Base-by-base conservation (phyloP, 2,888 invertebrate species). In the Mechanitis mazaeus region DNA sequence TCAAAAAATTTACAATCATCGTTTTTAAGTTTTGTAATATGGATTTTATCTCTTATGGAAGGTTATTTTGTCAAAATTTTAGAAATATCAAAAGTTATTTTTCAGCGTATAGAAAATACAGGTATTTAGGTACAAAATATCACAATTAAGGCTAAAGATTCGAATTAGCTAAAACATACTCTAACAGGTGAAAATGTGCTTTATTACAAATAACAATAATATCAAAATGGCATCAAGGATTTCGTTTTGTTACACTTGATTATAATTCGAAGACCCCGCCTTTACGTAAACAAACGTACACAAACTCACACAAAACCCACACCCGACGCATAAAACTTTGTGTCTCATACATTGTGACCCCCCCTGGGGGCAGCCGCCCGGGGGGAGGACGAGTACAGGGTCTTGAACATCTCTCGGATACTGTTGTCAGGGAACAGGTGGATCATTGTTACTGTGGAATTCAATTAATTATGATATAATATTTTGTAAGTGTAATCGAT, bases 391-490 rank as follows among this genome's bases (percentile, higher is more conserved):
- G 94, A 92, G 79, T 96, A 95, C 47, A 96, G 83, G 77, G 94
- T 94, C 71, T 92, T 92, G 81, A 96, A 94, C 69, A 95, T 88
- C 54, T 92, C 92, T 53, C 91, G 86, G 69, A 96, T 92, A 71
- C 94, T 93, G 78, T 95, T 95, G 70, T 95, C 94, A 0, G 96
- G 95, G 78, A 97, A 96, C 53, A 96, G 84, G 64, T 94, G 94
- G 67, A 93, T 92, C 60, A 96, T 79, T 3, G 82, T 78, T 4
- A 81, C 90, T 90, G 85, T 38, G 84, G 80, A 56, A 73, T 73
- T 46, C 11, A 20, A 20, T 12, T 58, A 20, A 54, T 35, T 42
- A 6, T n/a, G 45, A 47, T n/a, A 50, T 33, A 47, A 38, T 47
- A 28, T 11, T 20, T 20, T 20, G 20, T 20, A 20, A 20, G 20